Evolutionary conservation across 2,113 vertebrate genomes (phyloP).

Genomic region (Mormoops blainvillei): DNA sequence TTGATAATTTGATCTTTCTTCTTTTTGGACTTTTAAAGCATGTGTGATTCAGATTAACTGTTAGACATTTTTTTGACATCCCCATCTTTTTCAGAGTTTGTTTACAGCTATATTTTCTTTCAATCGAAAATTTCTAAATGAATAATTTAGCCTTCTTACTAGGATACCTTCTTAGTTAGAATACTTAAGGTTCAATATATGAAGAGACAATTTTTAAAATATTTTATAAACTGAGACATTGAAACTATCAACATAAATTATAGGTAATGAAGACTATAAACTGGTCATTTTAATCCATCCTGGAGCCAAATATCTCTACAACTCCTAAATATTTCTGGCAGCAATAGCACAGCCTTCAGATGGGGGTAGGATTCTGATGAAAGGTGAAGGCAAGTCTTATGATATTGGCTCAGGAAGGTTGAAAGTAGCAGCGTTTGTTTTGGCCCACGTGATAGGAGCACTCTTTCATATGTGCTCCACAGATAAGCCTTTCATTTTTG

Average conservation of each 20-base stretch:
- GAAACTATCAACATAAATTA: neutral
- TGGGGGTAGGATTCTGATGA: neutral
- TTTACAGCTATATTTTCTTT: neutral
- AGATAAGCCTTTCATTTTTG: neutral
- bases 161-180: neutral
- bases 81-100: neutral
- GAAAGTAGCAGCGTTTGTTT: neutral
- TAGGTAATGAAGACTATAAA: neutral
- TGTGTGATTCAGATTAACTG: conserved; percentile 21
- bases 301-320: neutral
- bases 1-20: conserved; percentile 6
- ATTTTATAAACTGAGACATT: neutral
- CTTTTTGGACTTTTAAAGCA: neutral
- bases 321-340: neutral
- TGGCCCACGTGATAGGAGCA: neutral
- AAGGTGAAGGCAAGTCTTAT: neutral
- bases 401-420: neutral
- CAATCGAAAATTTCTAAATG: neutral
- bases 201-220: neutral
- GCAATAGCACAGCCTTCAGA: neutral
- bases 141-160: neutral
- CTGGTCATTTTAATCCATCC: neutral
- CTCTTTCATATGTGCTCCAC: neutral
- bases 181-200: neutral
- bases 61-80: neutral